Evolutionary conservation across 2,113 vertebrate genomes (phyloP).

Genomic region (Salvelinus alpinus): DNA sequence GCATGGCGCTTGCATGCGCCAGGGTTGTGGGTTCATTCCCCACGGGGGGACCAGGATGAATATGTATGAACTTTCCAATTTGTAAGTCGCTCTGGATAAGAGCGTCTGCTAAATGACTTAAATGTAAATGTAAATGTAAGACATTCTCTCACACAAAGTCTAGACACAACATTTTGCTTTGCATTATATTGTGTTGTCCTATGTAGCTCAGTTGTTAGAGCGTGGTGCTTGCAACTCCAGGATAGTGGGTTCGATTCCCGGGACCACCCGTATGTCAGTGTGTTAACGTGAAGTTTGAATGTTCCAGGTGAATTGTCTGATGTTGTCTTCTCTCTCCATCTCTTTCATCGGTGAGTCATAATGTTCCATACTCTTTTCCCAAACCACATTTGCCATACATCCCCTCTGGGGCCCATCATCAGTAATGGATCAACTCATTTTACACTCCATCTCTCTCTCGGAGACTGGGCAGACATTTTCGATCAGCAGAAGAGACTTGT

Average conservation of each 20-base stretch:
- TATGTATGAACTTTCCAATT: too few relatives aligned
- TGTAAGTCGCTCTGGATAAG: too few relatives aligned
- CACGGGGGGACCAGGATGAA: too few relatives aligned
- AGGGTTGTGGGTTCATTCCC: too few relatives aligned
- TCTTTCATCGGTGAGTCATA: slow-evolving; percentile 43
- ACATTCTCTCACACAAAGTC: slow-evolving; percentile 33
- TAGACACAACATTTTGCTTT: slow-evolving; percentile 38
- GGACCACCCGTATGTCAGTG: background rate
- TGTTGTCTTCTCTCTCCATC: slow-evolving; percentile 30
- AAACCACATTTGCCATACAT: slow-evolving; percentile 1
- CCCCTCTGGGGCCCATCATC: slow-evolving; percentile 12
- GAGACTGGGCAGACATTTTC: background rate
- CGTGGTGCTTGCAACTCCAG: too few relatives aligned
- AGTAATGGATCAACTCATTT: background rate
- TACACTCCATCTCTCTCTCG: background rate
- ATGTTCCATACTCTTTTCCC: slow-evolving; percentile 12
- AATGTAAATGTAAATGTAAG: too few relatives aligned
- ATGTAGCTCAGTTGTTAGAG: too few relatives aligned
- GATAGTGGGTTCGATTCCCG: too few relatives aligned
- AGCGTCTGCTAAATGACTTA: too few relatives aligned
- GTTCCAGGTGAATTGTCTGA: slow-evolving; percentile 43
- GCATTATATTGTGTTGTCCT: too few relatives aligned
- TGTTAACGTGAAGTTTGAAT: slow-evolving; percentile 34
- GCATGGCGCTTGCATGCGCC: too few relatives aligned
- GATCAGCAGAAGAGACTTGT: too few relatives aligned